Conservation (phyloP, 1,140 invertebrate species). For the Leptopilina clavipes region DNA sequence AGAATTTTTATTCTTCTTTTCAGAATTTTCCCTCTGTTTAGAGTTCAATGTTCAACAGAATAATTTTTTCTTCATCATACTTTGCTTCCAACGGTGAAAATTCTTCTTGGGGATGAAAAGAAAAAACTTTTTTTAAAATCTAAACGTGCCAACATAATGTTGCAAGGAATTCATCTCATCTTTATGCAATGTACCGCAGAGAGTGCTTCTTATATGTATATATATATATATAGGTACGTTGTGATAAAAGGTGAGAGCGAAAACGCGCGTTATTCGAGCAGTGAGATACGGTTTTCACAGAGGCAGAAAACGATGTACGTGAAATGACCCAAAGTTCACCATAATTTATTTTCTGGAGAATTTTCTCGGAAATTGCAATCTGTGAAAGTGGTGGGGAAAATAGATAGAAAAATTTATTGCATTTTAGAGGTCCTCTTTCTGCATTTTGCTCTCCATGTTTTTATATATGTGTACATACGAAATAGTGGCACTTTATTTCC, state of each 20-base stretch:
- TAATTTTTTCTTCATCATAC: no score
- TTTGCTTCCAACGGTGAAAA: no score
- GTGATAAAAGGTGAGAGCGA: constrained; percentile 27
- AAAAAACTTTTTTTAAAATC: not conserved
- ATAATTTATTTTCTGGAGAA: constrained; percentile 16
- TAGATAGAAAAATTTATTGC: not conserved
- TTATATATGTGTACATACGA: not conserved
- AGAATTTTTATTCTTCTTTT: no score
- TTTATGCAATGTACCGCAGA: constrained; percentile 14
- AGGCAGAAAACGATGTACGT: not conserved
- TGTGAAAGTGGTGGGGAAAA: not conserved
- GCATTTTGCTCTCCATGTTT: not conserved
- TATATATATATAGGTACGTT: no score
- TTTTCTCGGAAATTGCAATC: constrained; percentile 13
- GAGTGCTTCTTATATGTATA: constrained; percentile 2
- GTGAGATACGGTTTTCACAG: not conserved
- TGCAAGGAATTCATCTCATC: not conserved
- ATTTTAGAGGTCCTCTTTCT: not conserved
- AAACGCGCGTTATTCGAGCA: not conserved
- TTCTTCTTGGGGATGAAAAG: no score
- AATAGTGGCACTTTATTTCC: not conserved
- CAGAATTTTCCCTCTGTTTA: no score
- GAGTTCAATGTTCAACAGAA: no score
- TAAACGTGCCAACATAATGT: not conserved
- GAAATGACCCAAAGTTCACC: constrained; percentile 22